These are phyloP conservation scores for Prenolepis imparis DNA, from an alignment of 2,888 invertebrate genomes.

Conservation along the genomic window DNA sequence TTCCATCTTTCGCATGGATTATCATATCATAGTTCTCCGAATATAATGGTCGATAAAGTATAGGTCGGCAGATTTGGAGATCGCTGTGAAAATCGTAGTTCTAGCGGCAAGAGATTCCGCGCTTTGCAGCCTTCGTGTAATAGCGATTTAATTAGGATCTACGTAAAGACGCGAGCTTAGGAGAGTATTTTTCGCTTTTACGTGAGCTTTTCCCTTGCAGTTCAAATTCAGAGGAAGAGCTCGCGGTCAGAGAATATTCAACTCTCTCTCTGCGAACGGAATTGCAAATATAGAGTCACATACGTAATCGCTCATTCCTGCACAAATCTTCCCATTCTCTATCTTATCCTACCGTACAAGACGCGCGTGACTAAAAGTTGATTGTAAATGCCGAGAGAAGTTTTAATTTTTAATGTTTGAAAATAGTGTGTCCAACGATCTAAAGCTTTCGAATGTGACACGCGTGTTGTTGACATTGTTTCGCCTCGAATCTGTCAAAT, in stretches of 20 bases:
- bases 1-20: conserved; percentile 10
- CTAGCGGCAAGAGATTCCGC: not conserved
- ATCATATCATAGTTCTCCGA: not conserved
- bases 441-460: not conserved
- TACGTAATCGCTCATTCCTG: not conserved
- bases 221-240: conserved; percentile 2
- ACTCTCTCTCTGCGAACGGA: not conserved
- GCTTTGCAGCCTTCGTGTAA: not conserved
- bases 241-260: conserved; percentile 18
- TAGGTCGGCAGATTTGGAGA: not conserved
- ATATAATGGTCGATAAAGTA: conserved; percentile 23
- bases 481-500: not conserved
- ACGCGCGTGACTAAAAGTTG: not conserved
- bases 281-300: conserved; percentile 14
- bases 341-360: not conserved
- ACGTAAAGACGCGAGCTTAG: conserved; percentile 9
- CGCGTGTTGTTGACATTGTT: not conserved
- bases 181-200: conserved; percentile 19
- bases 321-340: not conserved
- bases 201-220: not conserved
- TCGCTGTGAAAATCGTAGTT: conserved; percentile 19
- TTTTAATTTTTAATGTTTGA: not conserved
- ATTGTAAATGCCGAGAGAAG: not conserved
- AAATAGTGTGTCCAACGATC: not conserved
- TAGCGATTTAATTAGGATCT: conserved; percentile 46